Evolutionary conservation across 2,113 vertebrate genomes (phyloP).

Genomic region (Fukomys damarensis): DNA sequence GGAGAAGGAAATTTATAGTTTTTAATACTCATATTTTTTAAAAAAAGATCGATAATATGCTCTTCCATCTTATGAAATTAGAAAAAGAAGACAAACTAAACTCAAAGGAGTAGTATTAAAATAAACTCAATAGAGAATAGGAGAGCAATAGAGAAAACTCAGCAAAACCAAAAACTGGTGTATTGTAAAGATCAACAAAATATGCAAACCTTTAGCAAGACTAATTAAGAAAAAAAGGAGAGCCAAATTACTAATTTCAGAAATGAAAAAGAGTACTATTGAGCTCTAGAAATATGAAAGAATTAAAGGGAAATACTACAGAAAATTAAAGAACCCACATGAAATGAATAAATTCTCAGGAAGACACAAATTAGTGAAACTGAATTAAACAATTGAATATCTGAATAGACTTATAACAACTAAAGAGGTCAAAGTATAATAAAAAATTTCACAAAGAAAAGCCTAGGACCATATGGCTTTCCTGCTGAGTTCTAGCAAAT

Average conservation of each 20-base stretch:
- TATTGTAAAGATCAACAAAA: neutral
- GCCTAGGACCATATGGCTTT: neutral
- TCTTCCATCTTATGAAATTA: neutral
- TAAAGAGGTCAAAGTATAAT: neutral
- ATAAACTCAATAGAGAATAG: neutral
- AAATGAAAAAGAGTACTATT: neutral
- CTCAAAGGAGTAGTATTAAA: neutral
- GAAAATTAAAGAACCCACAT: neutral
- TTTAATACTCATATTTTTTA: neutral
- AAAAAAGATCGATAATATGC: neutral
- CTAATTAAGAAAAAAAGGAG: neutral
- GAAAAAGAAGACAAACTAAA: neutral
- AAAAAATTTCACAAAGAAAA: neutral
- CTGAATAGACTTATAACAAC: neutral
- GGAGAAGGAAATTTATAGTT: neutral
- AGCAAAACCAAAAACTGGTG: neutral
- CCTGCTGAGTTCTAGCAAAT: neutral
- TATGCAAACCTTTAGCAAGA: neutral
- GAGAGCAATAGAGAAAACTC: neutral
- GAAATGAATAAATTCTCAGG: neutral
- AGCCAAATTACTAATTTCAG: neutral
- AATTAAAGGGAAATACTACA: neutral
- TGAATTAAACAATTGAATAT: neutral
- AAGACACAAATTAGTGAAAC: neutral
- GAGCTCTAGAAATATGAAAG: neutral